phyloP scores from a whole-genome alignment of 1,140 invertebrate genomes.

The Rhyzopertha dominica region DNA sequence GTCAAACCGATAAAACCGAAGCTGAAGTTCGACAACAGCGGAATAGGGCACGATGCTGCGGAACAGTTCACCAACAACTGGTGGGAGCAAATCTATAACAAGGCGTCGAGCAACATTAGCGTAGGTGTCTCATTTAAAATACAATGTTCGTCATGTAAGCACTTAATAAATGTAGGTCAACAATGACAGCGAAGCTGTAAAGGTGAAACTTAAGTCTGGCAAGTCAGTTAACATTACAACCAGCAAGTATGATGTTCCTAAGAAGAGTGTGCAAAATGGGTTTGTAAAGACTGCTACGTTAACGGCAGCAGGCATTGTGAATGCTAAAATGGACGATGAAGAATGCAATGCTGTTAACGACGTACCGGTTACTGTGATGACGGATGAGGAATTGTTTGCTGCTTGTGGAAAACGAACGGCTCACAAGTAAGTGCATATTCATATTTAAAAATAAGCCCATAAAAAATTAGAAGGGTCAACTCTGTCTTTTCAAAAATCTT shows the following conservation, averaged over 20 bases:
- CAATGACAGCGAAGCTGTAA: conserved; percentile 38
- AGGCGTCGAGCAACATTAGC: conserved; percentile 63
- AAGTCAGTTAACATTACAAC: conserved; percentile 50
- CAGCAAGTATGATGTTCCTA: conserved; percentile 47
- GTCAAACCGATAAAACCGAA: conserved; percentile 68
- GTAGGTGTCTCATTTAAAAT: conserved; percentile 39
- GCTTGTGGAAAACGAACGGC: conserved; percentile 72
- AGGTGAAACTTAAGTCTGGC: conserved; percentile 38
- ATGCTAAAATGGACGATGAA: conserved; percentile 36
- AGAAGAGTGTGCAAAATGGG: no score
- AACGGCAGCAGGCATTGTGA: conserved; percentile 34
- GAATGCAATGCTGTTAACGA: conserved; percentile 10
- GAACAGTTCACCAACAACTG: conserved; percentile 72
- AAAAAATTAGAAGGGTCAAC: background rate
- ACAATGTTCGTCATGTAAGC: conserved; percentile 14
- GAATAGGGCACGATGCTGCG: conserved; percentile 68
- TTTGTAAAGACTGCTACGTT: conserved; percentile 52
- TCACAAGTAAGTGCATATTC: conserved; percentile 62
- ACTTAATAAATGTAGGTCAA: conserved; percentile 2
- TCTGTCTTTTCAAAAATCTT: background rate
- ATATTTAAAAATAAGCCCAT: background rate
- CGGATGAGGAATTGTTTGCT: conserved; percentile 73
- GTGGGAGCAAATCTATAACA: conserved; percentile 75
- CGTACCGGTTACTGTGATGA: conserved; percentile 48
- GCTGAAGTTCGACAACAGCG: conserved; percentile 69